Evolutionary conservation across 2,797 vertebrate species (phyloP).

Genomic region (Pygocentrus nattereri): DNA sequence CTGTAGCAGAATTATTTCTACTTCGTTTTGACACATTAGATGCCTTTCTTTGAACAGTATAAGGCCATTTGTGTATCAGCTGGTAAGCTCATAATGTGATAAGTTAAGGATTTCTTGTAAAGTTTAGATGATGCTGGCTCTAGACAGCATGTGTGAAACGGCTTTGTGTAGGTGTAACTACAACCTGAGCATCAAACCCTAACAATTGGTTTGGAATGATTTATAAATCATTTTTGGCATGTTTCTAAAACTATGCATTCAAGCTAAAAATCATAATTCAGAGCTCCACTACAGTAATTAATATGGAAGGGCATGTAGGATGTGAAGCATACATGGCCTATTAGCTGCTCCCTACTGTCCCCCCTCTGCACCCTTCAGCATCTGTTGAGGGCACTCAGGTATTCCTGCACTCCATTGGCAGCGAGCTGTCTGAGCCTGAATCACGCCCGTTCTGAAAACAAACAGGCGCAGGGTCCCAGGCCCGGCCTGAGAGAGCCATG

Average conservation of each 20-base stretch:
- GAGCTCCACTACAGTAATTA: neutral
- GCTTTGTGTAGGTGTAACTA: neutral
- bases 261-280: no score
- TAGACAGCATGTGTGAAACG: no score
- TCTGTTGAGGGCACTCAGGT: constrained; percentile 64
- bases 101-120: no score
- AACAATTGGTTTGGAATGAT: no score
- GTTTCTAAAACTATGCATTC: no score
- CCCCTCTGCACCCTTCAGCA: constrained; percentile 48
- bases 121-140: no score
- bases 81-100: no score
- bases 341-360: constrained; percentile 32
- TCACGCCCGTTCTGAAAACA: constrained; percentile 71
- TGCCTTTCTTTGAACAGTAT: no score
- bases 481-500: constrained; percentile 31
- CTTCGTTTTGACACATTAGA: no score
- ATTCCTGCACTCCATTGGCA: constrained; percentile 69
- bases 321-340: neutral
- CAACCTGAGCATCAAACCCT: neutral
- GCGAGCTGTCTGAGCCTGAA: constrained; percentile 61
- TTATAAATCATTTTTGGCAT: no score
- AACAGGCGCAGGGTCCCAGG: constrained; percentile 64
- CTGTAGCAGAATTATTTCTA: no score
- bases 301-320: neutral
- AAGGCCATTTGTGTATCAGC: no score